These are phyloP conservation scores for Bergia sp. DNA, from an alignment of 92 coral and sea anemone genomes.

Conservation along the genomic window DNA sequence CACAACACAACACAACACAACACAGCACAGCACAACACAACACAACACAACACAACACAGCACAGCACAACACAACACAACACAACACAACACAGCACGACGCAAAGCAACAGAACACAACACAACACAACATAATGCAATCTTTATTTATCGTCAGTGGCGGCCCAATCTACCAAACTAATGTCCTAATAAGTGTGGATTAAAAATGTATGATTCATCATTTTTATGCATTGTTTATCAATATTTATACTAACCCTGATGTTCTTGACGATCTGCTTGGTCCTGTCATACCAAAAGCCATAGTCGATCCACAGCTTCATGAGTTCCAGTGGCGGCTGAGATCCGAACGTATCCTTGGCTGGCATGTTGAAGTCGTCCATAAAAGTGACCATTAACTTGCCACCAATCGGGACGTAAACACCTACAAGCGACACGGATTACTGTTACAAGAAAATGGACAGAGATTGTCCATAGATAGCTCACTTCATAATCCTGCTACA, in stretches of 20 bases:
- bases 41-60: no score
- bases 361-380: constrained; percentile 99
- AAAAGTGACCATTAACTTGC: constrained; percentile 93
- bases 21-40: no score
- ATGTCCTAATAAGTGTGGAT: background rate
- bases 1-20: no score
- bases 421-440: constrained; percentile 55
- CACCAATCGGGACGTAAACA: constrained; percentile 96
- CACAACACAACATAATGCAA: background rate
- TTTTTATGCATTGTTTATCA: background rate
- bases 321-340: constrained; percentile 97
- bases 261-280: constrained; percentile 93
- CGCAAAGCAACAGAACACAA: no score
- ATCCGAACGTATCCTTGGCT: constrained; percentile 98
- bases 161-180: background rate
- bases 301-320: constrained; percentile 96
- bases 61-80: no score
- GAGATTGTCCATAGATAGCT: no score
- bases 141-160: background rate
- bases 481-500: no score
- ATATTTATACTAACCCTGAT: constrained; percentile 69
- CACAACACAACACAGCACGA: no score
- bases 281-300: constrained; percentile 98
- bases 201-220: no score
- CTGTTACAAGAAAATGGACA: background rate